Evolutionary conservation across 2,888 invertebrate genomes (phyloP), one percentile per base, ranked within the genome.

Genomic region (Trisateles emortualis): DNA sequence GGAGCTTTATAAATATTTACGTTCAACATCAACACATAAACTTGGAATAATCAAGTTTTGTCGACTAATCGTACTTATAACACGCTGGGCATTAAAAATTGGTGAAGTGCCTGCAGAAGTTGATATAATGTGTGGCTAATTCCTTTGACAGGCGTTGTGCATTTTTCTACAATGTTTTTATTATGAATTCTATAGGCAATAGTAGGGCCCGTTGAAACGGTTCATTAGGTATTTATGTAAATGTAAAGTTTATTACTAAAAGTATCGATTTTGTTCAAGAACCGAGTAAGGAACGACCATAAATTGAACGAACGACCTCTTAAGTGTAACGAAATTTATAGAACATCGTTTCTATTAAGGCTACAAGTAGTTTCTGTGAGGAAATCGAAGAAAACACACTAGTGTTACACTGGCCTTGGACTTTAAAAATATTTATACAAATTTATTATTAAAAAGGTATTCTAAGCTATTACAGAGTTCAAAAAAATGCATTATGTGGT

Each of bases 211-310:
- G 59, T 64, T 66, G 68, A 68, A 74, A 59, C 52, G 59, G 64
- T 56, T 68, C 67, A 72, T 78, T 74, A 74, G 68, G 69, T 73
- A 81, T 80, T 81, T 83, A 84, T 84, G 83, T 78, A 81, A 81
- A 84, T 81, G 63, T 68, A 55, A 56, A 63, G 62, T 76, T 80
- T 76, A 76, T 69, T 73, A 68, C 62, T 52, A 57, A 45, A 64
- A 68, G 64, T 78, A 83, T 83, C 76, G 78, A 77, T 77, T 61
- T 68, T 39, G 45, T 22, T 57, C 16, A 53, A 59, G 52, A 56
- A 43, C 51, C 49, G 36, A 52, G 48, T 41, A 50, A 52, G 42
- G 51, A 32, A 19, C 19, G 59, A 36, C 45, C 63, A 61, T 67
- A 62, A 71, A 70, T 64, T 55, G 59, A 56, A 30, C 44, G 16